Evolutionary conservation across 2,888 invertebrate genomes (phyloP), one percentile per base, ranked within the genome.

Genomic region (Drosophila anomalata): DNA sequence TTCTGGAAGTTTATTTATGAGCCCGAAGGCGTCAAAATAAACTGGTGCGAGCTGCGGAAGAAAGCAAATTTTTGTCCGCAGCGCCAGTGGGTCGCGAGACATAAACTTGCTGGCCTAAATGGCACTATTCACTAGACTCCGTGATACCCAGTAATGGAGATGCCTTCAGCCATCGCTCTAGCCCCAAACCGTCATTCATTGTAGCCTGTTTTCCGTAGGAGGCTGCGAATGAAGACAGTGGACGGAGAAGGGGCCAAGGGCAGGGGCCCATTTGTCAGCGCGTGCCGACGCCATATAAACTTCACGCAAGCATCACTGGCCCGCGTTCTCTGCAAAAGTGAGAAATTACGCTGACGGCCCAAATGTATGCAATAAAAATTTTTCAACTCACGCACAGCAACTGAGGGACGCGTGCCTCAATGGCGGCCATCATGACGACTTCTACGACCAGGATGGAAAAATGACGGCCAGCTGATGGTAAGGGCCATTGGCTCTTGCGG

Each of bases 281-380:
- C 85, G 77, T 79, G 82, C 74, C 69, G 71, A 24, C 76, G 79
- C 69, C 78, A 75, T 79, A 87, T 84, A 84, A 86, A 83, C 84
- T 76, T 73, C 72, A 70, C 73, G 67, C 81, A 76, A 75, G 20
- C 36, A 77, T 76, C 76, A 50, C 68, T 20, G 47, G 29, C 50
- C 47, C 42, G 33, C 54, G 48, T 24, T 33, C 44, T 41, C 41
- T 22, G 42, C 39, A 70, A 73, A 79, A 87, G 85, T 89, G 87
- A 88, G 88, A 87, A 86, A 86, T 88, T 83, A 83, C 86, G 81
- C 76, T 78, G 77, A 77, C 81, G 79, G 84, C 77, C 79, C 54
- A 81, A 89, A 87, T 79, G 87, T 88, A 87, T 88, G 87, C 87
- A 87, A 87, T 87, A 88, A 89, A 87, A 86, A 87, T 88, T 87